Conservation (phyloP, 2,888 invertebrate species). For the Autographa gamma region DNA sequence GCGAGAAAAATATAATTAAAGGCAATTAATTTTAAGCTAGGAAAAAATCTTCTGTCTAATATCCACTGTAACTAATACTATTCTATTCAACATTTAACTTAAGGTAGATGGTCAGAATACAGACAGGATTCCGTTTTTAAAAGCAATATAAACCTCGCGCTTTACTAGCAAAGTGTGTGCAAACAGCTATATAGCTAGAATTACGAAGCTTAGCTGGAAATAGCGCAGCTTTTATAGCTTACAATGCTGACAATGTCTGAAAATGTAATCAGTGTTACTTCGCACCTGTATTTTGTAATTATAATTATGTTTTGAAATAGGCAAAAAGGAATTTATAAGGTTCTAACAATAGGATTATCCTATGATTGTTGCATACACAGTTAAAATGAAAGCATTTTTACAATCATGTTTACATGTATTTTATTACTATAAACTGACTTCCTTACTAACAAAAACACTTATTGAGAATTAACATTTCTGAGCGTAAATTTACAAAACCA, state of each 20-base stretch:
- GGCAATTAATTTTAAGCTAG: too few species aligned
- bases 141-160: not conserved
- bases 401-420: too few species aligned
- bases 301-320: too few species aligned
- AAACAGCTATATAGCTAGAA: not conserved
- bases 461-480: too few species aligned
- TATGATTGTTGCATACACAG: not conserved
- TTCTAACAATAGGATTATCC: not conserved
- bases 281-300: not conserved
- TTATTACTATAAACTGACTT: not conserved
- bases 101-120: not conserved
- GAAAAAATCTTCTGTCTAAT: too few species aligned
- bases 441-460: too few species aligned
- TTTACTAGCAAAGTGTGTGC: not conserved
- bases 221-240: not conserved
- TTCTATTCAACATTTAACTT: too few species aligned
- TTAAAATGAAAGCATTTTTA: too few species aligned
- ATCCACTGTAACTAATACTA: too few species aligned
- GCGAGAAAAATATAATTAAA: too few species aligned
- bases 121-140: not conserved
- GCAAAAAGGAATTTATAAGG: too few species aligned
- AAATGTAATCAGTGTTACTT: not conserved
- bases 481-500: too few species aligned
- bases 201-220: constrained; percentile 3
- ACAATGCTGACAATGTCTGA: not conserved